phyloP scores from a whole-genome alignment of 2,797 vertebrate species.

The Sebastes elongatus region DNA sequence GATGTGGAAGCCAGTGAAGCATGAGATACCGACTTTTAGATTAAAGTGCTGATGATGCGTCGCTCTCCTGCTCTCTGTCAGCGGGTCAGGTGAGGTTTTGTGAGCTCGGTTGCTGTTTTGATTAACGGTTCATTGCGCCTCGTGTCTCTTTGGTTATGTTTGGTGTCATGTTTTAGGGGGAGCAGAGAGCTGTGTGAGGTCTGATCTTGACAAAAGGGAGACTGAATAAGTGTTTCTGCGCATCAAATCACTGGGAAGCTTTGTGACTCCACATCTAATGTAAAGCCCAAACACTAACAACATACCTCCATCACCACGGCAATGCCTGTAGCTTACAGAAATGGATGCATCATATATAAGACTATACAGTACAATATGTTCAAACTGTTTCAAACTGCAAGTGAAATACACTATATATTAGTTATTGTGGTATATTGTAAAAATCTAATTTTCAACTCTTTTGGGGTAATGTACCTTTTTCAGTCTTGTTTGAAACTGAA shows the following conservation, averaged over 20 bases:
- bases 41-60: background rate
- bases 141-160: constrained; percentile 1
- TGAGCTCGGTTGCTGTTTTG: background rate
- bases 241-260: background rate
- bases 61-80: constrained; percentile 9
- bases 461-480: background rate
- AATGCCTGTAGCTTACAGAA: background rate
- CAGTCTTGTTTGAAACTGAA: background rate
- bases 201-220: background rate
- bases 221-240: background rate
- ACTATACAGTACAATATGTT: background rate
- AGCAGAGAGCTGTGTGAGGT: constrained; percentile 39
- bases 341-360: background rate
- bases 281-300: background rate
- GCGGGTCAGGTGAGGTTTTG: constrained; percentile 25
- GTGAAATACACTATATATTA: background rate
- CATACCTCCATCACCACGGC: background rate
- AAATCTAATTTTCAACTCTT: background rate
- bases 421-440: background rate
- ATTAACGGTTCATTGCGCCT: background rate
- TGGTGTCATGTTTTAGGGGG: background rate
- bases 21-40: background rate
- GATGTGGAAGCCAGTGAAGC: constrained; percentile 37
- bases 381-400: background rate
- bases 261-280: background rate